Evolutionary conservation across 1,140 invertebrate genomes (phyloP).

Genomic region (Schlechtendalia chinensis): DNA sequence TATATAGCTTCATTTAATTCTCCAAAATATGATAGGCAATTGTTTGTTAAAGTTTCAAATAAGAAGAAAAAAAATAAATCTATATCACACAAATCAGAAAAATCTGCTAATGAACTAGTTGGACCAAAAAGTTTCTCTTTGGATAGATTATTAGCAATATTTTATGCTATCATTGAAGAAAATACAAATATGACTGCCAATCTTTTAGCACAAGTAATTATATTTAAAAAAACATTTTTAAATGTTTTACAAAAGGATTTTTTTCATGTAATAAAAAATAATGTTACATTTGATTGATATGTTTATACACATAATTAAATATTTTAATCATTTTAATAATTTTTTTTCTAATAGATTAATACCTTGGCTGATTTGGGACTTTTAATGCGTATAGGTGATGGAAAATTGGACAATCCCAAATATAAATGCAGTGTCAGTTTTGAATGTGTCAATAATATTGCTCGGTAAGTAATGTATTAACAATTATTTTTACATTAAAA

Average conservation of each 20-base stretch:
- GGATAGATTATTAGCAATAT: conserved; percentile 83
- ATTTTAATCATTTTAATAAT: background rate
- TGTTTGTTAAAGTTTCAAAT: conserved; percentile 76
- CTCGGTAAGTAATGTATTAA: conserved; percentile 57
- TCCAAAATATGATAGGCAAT: conserved; percentile 75
- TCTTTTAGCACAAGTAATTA: conserved; percentile 57
- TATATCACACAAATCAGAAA: conserved; percentile 60
- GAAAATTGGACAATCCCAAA: conserved; percentile 66
- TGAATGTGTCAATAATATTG: conserved; percentile 68
- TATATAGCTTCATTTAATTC: conserved; percentile 90
- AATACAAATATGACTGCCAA: conserved; percentile 78
- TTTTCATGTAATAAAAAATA: no score
- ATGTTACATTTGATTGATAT: no score
- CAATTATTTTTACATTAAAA: background rate
- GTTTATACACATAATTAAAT: background rate
- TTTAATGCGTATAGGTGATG: conserved; percentile 64
- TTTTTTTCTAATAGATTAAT: conserved; percentile 55
- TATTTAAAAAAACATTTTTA: background rate
- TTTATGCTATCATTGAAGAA: conserved; percentile 84
- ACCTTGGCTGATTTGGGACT: conserved; percentile 72
- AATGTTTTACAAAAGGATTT: no score
- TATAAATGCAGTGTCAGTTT: conserved; percentile 73
- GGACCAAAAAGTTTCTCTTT: conserved; percentile 81
- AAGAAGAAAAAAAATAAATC: conserved; percentile 59
- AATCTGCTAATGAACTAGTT: conserved; percentile 56